These are phyloP conservation scores for Diorhabda carinulata DNA, from an alignment of 1,140 invertebrate genomes.

Conservation along the genomic window DNA sequence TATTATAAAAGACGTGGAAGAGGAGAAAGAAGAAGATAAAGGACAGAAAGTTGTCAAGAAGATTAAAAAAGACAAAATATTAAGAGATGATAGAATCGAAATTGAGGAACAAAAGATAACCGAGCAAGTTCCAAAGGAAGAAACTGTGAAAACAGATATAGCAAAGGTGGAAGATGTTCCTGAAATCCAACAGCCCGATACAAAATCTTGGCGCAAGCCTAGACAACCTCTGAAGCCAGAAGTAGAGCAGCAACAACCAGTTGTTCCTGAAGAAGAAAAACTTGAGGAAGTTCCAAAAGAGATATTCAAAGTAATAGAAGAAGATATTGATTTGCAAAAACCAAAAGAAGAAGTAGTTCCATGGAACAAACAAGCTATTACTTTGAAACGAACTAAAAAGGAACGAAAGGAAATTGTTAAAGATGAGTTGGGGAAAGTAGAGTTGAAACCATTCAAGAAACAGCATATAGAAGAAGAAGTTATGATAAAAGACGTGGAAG, in stretches of 20 bases:
- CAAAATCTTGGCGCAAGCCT: slow-evolving; percentile 31
- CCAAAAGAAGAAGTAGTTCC: slow-evolving; percentile 37
- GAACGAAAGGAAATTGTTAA: slow-evolving; percentile 43
- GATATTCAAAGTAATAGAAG: not conserved
- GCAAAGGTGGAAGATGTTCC: slow-evolving; percentile 12
- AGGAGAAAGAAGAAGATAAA: slow-evolving; percentile 32
- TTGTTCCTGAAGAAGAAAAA: not conserved
- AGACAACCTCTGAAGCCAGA: slow-evolving; percentile 11
- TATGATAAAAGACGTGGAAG: slow-evolving; percentile 19
- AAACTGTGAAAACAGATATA: not conserved
- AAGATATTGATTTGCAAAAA: slow-evolving; percentile 1
- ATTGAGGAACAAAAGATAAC: not conserved
- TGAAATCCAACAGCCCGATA: slow-evolving; percentile 19
- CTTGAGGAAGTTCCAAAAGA: not conserved
- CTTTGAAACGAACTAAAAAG: slow-evolving; percentile 43
- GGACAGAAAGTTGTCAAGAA: not conserved
- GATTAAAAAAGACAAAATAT: not conserved
- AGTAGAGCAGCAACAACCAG: not conserved
- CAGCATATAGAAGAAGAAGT: slow-evolving; percentile 22
- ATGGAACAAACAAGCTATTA: slow-evolving; percentile 48
- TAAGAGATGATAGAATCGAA: not conserved
- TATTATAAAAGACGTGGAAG: not conserved
- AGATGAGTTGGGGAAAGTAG: slow-evolving; percentile 45
- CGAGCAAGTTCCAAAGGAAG: not conserved
- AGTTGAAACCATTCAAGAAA: slow-evolving; percentile 34